Conservation (phyloP, 2,797 vertebrate genomes). For the Sebastes melanostomus region DNA sequence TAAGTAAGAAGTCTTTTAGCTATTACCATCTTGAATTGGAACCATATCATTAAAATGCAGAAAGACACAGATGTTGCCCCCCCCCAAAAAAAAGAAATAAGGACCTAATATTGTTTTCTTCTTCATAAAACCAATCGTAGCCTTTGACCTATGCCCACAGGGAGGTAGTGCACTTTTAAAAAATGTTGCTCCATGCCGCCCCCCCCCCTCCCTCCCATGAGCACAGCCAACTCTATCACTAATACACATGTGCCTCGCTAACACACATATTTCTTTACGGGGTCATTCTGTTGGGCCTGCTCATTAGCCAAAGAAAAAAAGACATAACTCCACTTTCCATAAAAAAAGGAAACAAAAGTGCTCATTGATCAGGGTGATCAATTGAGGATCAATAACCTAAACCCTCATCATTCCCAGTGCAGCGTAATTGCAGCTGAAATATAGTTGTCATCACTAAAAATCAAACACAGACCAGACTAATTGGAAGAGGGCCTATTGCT, state of each 20-base stretch:
- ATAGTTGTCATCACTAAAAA: constrained; percentile 84
- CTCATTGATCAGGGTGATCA: constrained; percentile 85
- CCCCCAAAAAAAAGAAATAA: neutral
- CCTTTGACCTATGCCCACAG: constrained; percentile 62
- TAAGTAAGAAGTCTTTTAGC: neutral
- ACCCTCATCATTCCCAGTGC: constrained; percentile 84
- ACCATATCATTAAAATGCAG: neutral
- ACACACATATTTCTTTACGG: constrained; percentile 57
- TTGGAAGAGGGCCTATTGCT: constrained; percentile 76
- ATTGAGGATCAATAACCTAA: constrained; percentile 85
- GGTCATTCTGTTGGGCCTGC: constrained; percentile 58
- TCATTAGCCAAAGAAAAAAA: constrained; percentile 74
- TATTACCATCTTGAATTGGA: neutral
- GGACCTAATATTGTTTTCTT: constrained; percentile 52
- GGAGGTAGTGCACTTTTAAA: constrained; percentile 65
- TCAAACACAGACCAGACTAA: constrained; percentile 80
- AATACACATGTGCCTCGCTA: constrained; percentile 50
- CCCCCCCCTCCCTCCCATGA: constrained; percentile 46
- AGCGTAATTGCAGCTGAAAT: constrained; percentile 84
- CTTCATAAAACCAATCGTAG: constrained; percentile 33
- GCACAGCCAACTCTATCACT: constrained; percentile 42
- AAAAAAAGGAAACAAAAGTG: constrained; percentile 83
- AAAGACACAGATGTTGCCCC: constrained; percentile 35
- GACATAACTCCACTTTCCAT: constrained; percentile 75
- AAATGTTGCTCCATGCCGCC: constrained; percentile 50